Conservation (phyloP, 2,797 vertebrate genomes). For the Kryptolebias ocellatus region DNA sequence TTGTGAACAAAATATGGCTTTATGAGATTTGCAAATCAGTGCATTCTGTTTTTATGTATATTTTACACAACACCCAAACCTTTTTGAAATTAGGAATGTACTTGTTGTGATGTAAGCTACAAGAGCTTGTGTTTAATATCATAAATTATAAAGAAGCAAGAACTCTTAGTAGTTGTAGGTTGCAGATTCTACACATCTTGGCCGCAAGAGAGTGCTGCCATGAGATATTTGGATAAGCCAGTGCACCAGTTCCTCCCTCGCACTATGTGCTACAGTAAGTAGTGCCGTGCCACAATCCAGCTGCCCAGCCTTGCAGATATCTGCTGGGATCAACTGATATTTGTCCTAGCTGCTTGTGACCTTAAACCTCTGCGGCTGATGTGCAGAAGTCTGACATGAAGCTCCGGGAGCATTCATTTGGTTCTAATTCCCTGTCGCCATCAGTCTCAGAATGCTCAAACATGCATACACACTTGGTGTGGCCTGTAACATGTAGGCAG, state of each 20-base stretch:
- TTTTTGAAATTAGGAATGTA: background rate
- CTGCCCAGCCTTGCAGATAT: constrained; percentile 45
- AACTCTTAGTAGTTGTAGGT: no score
- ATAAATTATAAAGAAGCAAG: background rate
- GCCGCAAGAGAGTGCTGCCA: background rate
- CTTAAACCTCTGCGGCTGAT: constrained; percentile 58
- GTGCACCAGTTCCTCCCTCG: background rate
- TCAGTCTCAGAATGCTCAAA: constrained; percentile 45
- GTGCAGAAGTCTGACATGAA: constrained; percentile 66
- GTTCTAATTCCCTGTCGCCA: constrained; percentile 69
- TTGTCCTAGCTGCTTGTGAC: constrained; percentile 62
- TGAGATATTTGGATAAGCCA: constrained; percentile 10
- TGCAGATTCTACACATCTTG: no score
- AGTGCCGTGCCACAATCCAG: constrained; percentile 21
- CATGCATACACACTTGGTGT: constrained; percentile 7
- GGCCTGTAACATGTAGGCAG: constrained; percentile 43
- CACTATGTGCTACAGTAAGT: constrained; percentile 3
- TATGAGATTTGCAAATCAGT: no score
- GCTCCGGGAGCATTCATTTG: constrained; percentile 65
- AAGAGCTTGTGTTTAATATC: constrained; percentile 32
- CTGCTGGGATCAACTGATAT: constrained; percentile 61
- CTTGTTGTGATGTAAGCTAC: constrained; percentile 22
- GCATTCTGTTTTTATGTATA: no score
- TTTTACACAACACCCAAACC: no score
- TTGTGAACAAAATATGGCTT: no score